Evolutionary conservation across 2,888 invertebrate genomes (phyloP).

Genomic region (Nowickia ferox): DNA sequence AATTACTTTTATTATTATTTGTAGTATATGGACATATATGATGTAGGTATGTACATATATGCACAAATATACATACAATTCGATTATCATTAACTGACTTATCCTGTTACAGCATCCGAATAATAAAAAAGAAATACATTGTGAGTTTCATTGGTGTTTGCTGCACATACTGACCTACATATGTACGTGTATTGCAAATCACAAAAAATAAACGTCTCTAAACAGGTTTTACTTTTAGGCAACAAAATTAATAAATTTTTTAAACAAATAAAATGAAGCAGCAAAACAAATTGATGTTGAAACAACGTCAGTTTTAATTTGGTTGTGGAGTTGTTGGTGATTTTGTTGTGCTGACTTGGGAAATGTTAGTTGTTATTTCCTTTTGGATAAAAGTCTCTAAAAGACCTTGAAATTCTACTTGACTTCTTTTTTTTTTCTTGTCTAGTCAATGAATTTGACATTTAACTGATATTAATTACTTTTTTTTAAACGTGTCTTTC

Average conservation of each 20-base stretch:
- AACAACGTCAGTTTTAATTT: slow-evolving; percentile 37
- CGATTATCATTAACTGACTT: neutral
- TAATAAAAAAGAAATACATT: slow-evolving; percentile 10
- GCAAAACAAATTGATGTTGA: slow-evolving; percentile 49
- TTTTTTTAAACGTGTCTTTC: no score
- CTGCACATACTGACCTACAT: slow-evolving; percentile 63
- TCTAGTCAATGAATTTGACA: slow-evolving; percentile 53
- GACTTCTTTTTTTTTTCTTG: slow-evolving; percentile 7
- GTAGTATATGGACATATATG: no score
- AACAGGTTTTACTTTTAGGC: slow-evolving; percentile 42
- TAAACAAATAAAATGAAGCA: slow-evolving; percentile 34
- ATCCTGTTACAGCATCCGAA: slow-evolving; percentile 51
- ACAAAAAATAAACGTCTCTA: slow-evolving; percentile 24
- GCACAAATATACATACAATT: neutral
- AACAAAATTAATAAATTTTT: slow-evolving; percentile 12
- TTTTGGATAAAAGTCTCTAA: slow-evolving; percentile 54
- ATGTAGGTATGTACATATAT: no score
- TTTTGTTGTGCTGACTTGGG: slow-evolving; percentile 29
- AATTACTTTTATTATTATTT: no score
- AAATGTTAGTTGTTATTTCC: slow-evolving; percentile 65
- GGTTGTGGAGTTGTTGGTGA: neutral
- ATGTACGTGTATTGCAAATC: slow-evolving; percentile 34
- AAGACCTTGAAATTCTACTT: slow-evolving; percentile 53
- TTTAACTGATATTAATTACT: slow-evolving; percentile 33
- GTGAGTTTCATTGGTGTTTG: slow-evolving; percentile 37